These are phyloP conservation scores for Chascanopsetta lugubris DNA, from an alignment of 2,113 vertebrate species.

Conservation along the genomic window DNA sequence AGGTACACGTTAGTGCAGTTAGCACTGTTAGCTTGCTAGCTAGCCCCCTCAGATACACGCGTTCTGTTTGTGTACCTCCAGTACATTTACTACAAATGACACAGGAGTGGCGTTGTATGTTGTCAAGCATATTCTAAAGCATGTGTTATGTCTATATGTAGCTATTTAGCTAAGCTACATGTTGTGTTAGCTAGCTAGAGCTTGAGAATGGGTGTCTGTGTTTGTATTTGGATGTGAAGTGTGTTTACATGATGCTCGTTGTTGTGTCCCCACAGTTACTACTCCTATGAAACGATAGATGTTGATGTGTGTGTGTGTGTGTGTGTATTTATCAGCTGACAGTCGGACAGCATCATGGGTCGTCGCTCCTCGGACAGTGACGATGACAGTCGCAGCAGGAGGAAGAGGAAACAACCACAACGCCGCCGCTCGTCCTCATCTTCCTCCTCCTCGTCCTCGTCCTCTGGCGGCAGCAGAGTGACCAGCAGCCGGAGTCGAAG, in stretches of 20 bases:
- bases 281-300: too few species aligned
- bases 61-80: background rate
- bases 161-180: background rate
- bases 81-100: background rate
- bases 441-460: constrained; percentile 91
- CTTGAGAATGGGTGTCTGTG: too few species aligned
- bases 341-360: constrained; percentile 84
- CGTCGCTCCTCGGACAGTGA: constrained; percentile 93
- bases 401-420: constrained; percentile 91
- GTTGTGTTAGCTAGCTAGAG: background rate
- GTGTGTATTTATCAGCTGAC: constrained; percentile 22
- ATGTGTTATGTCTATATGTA: background rate
- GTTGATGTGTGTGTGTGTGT: constrained; percentile 10
- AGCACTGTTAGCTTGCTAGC: constrained; percentile 57
- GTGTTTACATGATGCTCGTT: too few species aligned
- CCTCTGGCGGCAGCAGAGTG: constrained; percentile 87
- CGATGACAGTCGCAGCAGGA: constrained; percentile 86
- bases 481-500: constrained; percentile 86
- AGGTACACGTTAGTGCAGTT: background rate
- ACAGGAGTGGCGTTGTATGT: background rate
- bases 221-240: too few species aligned
- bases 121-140: fast-evolving
- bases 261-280: too few species aligned
- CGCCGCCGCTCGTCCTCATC: constrained; percentile 84
- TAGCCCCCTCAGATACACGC: constrained; percentile 10